phyloP scores from a whole-genome alignment of 1,140 invertebrate genomes.

The Prorops nasuta region DNA sequence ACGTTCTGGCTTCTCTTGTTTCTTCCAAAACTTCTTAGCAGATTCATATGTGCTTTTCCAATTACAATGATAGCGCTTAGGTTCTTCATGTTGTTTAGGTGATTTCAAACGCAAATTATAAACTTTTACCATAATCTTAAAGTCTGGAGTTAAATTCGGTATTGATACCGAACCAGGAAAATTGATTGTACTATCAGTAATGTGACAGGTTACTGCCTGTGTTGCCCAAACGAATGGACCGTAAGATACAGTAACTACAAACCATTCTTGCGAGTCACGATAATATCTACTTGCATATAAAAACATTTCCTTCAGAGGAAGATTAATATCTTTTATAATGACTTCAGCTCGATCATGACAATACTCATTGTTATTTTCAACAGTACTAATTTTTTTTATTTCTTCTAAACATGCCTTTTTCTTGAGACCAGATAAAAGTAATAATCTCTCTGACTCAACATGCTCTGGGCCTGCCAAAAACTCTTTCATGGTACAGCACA shows the following conservation, averaged over 20 bases:
- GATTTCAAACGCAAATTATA: conserved; percentile 24
- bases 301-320: conserved; percentile 26
- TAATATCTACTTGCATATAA: conserved; percentile 8
- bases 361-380: background rate
- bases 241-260: conserved; percentile 34
- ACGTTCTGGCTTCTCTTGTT: conserved; percentile 7
- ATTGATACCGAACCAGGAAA: conserved; percentile 33
- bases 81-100: conserved; percentile 3
- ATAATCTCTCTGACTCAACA: conserved; percentile 50
- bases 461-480: conserved; percentile 41
- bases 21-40: conserved; percentile 31
- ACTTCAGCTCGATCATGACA: conserved; percentile 19
- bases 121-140: conserved; percentile 34
- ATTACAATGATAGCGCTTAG: conserved; percentile 1
- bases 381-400: conserved; percentile 23
- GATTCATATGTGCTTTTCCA: conserved; percentile 29
- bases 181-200: conserved; percentile 20
- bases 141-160: conserved; percentile 36
- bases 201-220: conserved; percentile 26
- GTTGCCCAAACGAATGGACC: conserved; percentile 38
- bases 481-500: conserved; percentile 45
- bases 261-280: conserved; percentile 31
- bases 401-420: conserved; percentile 32
- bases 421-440: conserved; percentile 45
- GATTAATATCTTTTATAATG: conserved; percentile 21